Percentiles rank a stretch among this genome's conserved stretches.
phyloP scores from a whole-genome alignment of 1,140 invertebrate genomes.

The Pseudomyrmex gracilis region DNA sequence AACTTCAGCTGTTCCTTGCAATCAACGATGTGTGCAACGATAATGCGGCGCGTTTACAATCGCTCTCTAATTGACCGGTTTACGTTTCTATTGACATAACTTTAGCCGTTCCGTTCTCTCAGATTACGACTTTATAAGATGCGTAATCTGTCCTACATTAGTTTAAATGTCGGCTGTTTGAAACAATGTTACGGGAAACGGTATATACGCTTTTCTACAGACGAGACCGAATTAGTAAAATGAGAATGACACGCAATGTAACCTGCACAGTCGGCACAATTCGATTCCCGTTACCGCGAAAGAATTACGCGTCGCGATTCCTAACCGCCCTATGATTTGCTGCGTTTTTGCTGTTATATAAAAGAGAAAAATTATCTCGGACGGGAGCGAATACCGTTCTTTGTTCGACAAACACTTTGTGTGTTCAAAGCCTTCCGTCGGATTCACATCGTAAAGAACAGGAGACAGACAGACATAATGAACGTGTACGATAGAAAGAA shows the following conservation, averaged over 20 bases:
- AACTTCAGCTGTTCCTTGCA: slow-evolving; percentile 5
- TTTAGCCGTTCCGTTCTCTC: slow-evolving; percentile 41
- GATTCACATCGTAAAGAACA: background rate
- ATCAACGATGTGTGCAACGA: background rate
- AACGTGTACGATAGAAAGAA: background rate
- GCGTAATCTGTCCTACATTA: slow-evolving; percentile 51
- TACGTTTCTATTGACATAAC: slow-evolving; percentile 52
- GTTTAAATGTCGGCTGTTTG: slow-evolving; percentile 41
- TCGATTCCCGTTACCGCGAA: slow-evolving; percentile 70
- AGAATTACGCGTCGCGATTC: slow-evolving; percentile 67
- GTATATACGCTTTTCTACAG: slow-evolving; percentile 29
- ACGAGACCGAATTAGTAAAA: slow-evolving; percentile 66
- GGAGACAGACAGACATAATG: background rate
- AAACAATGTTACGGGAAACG: slow-evolving; percentile 24
- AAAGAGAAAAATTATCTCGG: slow-evolving; percentile 47
- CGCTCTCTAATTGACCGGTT: slow-evolving; percentile 41
- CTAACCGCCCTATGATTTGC: slow-evolving; percentile 56
- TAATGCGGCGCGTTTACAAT: slow-evolving; percentile 17
- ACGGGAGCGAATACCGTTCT: slow-evolving; percentile 55
- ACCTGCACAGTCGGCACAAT: slow-evolving; percentile 66
- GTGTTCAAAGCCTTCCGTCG: slow-evolving; percentile 1
- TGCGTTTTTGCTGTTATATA: slow-evolving; percentile 68
- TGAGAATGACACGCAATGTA: slow-evolving; percentile 73
- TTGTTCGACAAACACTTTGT: slow-evolving; percentile 51
- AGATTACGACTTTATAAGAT: slow-evolving; percentile 24